Evolutionary conservation across 2,797 vertebrate genomes (phyloP).

Genomic region (Spinus olivaceus): DNA sequence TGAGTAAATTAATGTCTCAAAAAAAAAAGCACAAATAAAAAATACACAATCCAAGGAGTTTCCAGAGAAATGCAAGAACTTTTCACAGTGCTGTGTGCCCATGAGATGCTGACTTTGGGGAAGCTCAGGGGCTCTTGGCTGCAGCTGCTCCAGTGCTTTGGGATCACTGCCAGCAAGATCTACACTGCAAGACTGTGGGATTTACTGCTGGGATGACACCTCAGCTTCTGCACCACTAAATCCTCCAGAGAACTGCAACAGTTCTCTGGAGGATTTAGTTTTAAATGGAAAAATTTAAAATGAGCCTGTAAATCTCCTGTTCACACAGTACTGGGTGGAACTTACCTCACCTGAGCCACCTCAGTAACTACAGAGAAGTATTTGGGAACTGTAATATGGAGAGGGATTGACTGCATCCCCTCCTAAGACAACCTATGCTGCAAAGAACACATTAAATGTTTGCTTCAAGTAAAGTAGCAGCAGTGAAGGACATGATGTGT

Average conservation of each 20-base stretch:
- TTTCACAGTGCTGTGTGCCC: background rate
- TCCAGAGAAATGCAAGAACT: background rate
- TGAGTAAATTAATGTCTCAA: background rate
- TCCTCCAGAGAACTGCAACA: slow-evolving; percentile 65
- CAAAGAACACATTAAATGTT: background rate
- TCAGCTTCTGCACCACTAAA: slow-evolving; percentile 68
- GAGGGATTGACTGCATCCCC: background rate
- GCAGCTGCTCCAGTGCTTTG: slow-evolving; percentile 60
- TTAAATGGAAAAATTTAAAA: slow-evolving; percentile 70
- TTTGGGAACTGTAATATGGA: background rate
- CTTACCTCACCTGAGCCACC: background rate
- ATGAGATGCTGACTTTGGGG: background rate
- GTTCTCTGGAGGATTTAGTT: too few species aligned
- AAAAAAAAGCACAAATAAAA: background rate
- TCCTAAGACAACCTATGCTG: background rate
- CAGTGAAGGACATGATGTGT: background rate
- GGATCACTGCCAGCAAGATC: slow-evolving; percentile 14
- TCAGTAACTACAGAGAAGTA: background rate
- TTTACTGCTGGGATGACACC: slow-evolving; percentile 70
- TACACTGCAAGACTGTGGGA: slow-evolving; percentile 20
- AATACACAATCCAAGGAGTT: background rate
- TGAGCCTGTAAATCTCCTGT: slow-evolving; percentile 53
- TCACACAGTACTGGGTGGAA: background rate
- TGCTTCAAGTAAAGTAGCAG: background rate
- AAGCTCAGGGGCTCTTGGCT: background rate